A percentile compares a stretch with the other conserved stretches of the same genome.
Conservation (phyloP, 2,113 vertebrate genomes). For the Ellobius talpinus region DNA sequence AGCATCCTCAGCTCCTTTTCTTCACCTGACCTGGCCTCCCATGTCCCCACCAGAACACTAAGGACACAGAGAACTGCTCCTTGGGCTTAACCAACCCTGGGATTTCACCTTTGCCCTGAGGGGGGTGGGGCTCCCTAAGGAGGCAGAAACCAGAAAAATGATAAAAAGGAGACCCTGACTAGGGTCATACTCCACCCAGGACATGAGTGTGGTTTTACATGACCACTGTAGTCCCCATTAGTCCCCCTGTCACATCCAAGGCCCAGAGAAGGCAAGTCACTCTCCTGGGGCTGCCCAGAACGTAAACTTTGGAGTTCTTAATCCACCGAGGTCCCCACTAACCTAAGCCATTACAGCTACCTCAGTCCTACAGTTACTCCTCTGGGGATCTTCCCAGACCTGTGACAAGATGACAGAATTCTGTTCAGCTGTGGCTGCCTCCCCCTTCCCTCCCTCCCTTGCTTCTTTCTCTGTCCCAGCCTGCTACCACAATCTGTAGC, state of each 20-base stretch:
- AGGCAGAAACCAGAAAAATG: not conserved
- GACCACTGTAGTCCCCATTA: not conserved
- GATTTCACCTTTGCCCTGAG: not conserved
- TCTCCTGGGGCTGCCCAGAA: not conserved
- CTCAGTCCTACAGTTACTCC: not conserved
- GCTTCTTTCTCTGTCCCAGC: not conserved
- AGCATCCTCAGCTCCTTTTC: not conserved
- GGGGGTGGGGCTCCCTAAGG: not conserved
- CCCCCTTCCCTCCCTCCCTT: not conserved
- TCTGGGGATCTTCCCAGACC: not conserved
- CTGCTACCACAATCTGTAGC: not conserved
- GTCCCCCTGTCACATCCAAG: not conserved
- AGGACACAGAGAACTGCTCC: not conserved
- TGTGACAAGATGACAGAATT: not conserved
- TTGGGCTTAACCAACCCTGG: not conserved
- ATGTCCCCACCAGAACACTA: too few relatives aligned
- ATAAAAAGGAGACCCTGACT: not conserved
- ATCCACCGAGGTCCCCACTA: not conserved
- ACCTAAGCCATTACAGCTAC: not conserved
- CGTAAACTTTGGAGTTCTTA: not conserved
- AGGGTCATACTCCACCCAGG: not conserved
- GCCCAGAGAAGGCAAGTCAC: not conserved
- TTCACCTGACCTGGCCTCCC: not conserved
- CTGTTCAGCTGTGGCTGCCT: not conserved
- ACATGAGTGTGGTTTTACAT: not conserved